phyloP scores from a whole-genome alignment of 1,140 invertebrate genomes.

The Plutomurus gul region DNA sequence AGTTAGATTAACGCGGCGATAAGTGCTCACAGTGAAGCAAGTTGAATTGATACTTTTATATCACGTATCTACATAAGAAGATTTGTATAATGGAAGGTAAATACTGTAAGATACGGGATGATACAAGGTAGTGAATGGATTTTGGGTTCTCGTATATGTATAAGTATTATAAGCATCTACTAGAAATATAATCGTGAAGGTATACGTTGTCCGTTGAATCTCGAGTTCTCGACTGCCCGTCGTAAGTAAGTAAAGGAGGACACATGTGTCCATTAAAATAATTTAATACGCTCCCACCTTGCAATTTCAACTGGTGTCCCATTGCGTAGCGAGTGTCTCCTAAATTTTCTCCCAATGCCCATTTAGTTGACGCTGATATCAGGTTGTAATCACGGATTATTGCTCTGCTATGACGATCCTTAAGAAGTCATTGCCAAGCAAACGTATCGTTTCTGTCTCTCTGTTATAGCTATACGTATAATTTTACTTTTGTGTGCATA shows the following conservation, averaged over 20 bases:
- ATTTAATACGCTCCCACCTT: constrained; percentile 48
- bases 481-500: too few species aligned
- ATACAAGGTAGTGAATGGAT: not conserved
- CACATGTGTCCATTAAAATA: constrained; percentile 47
- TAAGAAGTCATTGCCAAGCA: not conserved
- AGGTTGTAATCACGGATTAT: constrained; percentile 45
- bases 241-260: constrained; percentile 29
- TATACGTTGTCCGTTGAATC: not conserved
- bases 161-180: not conserved
- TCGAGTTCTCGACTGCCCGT: constrained; percentile 1
- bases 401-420: constrained; percentile 32
- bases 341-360: constrained; percentile 41
- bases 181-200: not conserved
- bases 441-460: not conserved
- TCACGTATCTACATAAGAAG: too few species aligned
- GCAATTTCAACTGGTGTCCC: constrained; percentile 38
- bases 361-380: constrained; percentile 40
- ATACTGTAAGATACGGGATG: too few species aligned
- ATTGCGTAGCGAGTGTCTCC: constrained; percentile 41
- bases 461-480: too few species aligned
- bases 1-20: too few species aligned
- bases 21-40: too few species aligned
- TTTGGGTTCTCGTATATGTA: not conserved
- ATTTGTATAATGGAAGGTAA: too few species aligned
- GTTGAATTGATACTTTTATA: too few species aligned